Base-by-base conservation (phyloP, 2,888 invertebrate species). In the Tribolium freemani region DNA sequence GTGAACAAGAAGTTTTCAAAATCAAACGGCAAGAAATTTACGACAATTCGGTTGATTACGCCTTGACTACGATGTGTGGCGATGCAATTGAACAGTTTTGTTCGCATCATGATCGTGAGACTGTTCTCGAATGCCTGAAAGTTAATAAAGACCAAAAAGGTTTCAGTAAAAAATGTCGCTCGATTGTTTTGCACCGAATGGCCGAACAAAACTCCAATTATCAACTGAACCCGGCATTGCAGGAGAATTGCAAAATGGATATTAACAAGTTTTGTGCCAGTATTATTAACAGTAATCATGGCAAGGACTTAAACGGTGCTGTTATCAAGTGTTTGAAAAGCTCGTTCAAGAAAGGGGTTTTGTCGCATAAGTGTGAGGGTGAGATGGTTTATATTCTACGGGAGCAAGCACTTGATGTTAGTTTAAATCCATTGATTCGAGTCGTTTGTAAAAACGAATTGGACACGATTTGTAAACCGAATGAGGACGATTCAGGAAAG, bases 171-270 rank as follows among this genome's bases (percentile, higher is more conserved):
- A 93, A 93, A 75, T 98, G 98, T 84, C 93, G 93, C 83, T 88
- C 91, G 66, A 91, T 97, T 11, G 93, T 98, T n/a, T 90, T 94
- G 0, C 93, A 94, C 83, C 90, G 97, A 78, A 93, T 97, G 91
- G 93, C 96, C 76, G 95, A 96, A 85, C 96, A 96, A 85, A 95
- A 95, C 83, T 91, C 93, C 71, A 98, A 98, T 87, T 96, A 94
- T 82, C 91, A 97, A 73, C 92, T 98, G 74, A 97, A 98, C 87
- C 94, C 94, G 2, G 91, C 93, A 16, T 88, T 98, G 69, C 93
- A 94, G 84, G 90, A 91, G 79, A 91, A 93, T 9, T 98, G 98
- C 84, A 91, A 91, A 77, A 84, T 88, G 74, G 98, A 98, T 84
- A 96, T 98, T 13, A 90, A 91, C 71, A 93, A 92, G 80, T 90